Evolutionary conservation across 2,113 vertebrate species (phyloP), one percentile per base, ranked within the genome.

Genomic region (Toxotes jaculatrix): DNA sequence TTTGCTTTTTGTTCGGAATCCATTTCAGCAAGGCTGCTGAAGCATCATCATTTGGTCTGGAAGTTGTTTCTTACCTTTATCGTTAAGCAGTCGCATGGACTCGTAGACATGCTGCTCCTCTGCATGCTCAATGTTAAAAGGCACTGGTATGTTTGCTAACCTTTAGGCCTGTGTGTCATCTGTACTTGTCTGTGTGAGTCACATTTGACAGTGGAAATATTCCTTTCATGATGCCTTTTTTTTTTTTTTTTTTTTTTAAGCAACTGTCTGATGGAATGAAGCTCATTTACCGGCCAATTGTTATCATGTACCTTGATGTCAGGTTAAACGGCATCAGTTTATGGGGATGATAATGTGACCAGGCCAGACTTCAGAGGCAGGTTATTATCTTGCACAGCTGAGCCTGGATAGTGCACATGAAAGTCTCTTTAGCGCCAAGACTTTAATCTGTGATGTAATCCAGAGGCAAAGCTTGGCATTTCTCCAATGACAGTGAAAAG

Each of bases 371-470:
- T 80, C 49, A 75, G 51, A 80, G 66, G 47, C 56, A 21, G 69
- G 5, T 63, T 56, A 42, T 88, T 27, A 27, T 27, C 27, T 27
- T 51, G 75, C 53, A 64, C 68, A 77, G 67, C 57, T 60, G 53
- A 87, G 59, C 66, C 38, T 27, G 77, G 55, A 65, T 59, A 40
- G 57, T 73, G 61, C 73, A 87, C 71, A 81, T 70, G 31, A 71
- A 77, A 57, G 67, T 81, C 81, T 87, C 51, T 38, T 73, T n/a
- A 23, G 67, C 49, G 79, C 74, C 74, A 79, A 78, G 73, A 63
- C 67, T 84, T 65, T 82, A 75, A 87, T 86, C 81, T 80, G 75
- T 90, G 90, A 86, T 91, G 83, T 87, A 87, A 92, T 88, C 64
- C 74, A 68, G 85, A 86, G 45, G 82, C 66, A 72, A 71, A 85